Evolutionary conservation across 2,113 vertebrate species (phyloP).

Genomic region (Nesogale talazaci): DNA sequence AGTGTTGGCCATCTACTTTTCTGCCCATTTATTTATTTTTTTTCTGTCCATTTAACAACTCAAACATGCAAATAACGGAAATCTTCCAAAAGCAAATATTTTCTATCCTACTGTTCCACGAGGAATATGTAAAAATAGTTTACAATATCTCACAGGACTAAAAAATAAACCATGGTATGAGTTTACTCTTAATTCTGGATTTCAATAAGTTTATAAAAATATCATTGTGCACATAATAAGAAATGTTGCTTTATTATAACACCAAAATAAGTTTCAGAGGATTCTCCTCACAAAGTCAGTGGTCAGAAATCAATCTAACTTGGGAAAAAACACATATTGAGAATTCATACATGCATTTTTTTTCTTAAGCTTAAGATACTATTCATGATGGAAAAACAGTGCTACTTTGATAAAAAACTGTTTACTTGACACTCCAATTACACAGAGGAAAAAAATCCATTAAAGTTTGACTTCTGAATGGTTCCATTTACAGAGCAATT

Average conservation of each 20-base stretch:
- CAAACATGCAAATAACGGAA: neutral
- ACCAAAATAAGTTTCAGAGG: neutral
- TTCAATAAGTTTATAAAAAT: slow-evolving; percentile 24
- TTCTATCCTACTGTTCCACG: neutral
- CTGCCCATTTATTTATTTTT: neutral
- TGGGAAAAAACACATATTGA: slow-evolving; percentile 13
- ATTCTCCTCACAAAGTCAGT: neutral
- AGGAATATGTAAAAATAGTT: slow-evolving; percentile 21
- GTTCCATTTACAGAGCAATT: neutral
- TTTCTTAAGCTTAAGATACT: slow-evolving; percentile 12
- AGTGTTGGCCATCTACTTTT: neutral
- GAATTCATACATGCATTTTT: neutral
- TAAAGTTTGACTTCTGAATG: slow-evolving; percentile 26
- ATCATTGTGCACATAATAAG: neutral
- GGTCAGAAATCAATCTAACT: neutral
- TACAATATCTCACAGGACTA: neutral
- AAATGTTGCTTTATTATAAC: neutral
- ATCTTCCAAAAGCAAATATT: neutral
- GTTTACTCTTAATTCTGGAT: slow-evolving; percentile 40
- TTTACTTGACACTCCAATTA: neutral
- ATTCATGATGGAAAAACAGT: neutral
- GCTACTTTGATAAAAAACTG: neutral
- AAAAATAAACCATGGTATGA: slow-evolving; percentile 16
- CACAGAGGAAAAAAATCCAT: neutral
- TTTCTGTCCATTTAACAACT: neutral